Base-by-base conservation (phyloP, 2,888 invertebrate genomes). In the Crepidodera aurea region DNA sequence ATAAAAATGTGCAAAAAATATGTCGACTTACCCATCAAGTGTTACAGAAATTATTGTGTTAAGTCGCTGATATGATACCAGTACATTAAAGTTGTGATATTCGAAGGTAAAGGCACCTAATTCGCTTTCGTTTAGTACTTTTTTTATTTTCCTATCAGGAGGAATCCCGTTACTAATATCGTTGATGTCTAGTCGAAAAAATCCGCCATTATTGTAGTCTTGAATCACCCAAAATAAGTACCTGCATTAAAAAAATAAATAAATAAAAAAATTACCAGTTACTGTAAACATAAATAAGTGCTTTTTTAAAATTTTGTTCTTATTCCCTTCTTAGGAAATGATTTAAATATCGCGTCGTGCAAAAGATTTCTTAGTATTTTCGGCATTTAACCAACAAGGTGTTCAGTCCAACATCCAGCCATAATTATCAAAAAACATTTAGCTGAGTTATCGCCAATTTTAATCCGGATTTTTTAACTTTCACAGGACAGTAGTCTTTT, bases 61-160 rank as follows among this genome's bases (percentile, higher is more conserved):
- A 56, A 87, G 84, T 27, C 84, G 83, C 60, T 90, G 87, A 77
- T 90, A 88, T 0, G 93, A 88, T 1, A 93, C 89, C 8, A 94
- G 84, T 3, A 96, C 82, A 62, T 91, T 86, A 75, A 93, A 93
- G 76, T 92, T 92, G 0, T 88, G 86, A 71, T 92, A 90, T 76
- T 95, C 94, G 0, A 94, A 88, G 0, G 91, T 88, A 74, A 95
- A 94, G 0, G 93, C 90, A 3, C 90, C 90, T n/a, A 94, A 82
- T 72, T 90, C 83, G 0, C 85, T 81, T 67, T 89, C 88, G 50
- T 86, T 84, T 2, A 90, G 82, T 56, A 91, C 88, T 51, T 86
- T 79, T 73, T 88, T 86, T 0, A 89, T 89, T 54, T 83, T 84
- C 0, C 88, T 84, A 75, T 90, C 88, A 73, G 89, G 89, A 59